phyloP scores from a whole-genome alignment of 2,888 invertebrate genomes.

The Melieria crassipennis region DNA sequence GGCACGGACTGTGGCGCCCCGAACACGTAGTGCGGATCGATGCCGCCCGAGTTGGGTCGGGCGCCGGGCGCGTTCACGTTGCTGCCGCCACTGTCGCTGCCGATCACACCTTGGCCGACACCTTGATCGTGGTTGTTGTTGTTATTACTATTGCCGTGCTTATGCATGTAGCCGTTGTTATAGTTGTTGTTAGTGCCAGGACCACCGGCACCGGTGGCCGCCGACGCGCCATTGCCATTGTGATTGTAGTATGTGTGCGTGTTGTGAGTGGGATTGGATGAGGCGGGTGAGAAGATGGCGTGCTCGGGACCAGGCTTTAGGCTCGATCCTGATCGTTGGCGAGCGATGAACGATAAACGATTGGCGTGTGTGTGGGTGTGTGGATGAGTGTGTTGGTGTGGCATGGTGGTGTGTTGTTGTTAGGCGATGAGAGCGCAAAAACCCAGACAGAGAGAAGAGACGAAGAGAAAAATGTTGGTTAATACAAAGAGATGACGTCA shows the following conservation, averaged over 20 bases:
- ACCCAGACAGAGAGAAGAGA: conserved; percentile 1
- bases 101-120: conserved; percentile 22
- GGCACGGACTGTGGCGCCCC: conserved; percentile 63
- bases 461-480: conserved; percentile 8
- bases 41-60: conserved; percentile 47
- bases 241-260: conserved; percentile 57
- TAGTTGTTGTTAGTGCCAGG: conserved; percentile 41
- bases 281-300: conserved; percentile 55
- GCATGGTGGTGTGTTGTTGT: no score
- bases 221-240: conserved; percentile 42
- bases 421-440: neutral
- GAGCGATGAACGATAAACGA: neutral
- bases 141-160: conserved; percentile 28
- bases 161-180: conserved; percentile 37
- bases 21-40: conserved; percentile 65
- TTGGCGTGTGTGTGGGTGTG: conserved; percentile 4
- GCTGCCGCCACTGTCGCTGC: conserved; percentile 41
- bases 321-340: conserved; percentile 59
- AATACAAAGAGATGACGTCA: neutral
- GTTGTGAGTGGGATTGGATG: conserved; percentile 62
- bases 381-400: no score
- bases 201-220: conserved; percentile 39
- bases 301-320: conserved; percentile 64
- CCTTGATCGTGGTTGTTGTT: conserved; percentile 11
- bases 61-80: conserved; percentile 36